Evolutionary conservation across 1,140 invertebrate species (phyloP).

Genomic region (Leucophenga varia): DNA sequence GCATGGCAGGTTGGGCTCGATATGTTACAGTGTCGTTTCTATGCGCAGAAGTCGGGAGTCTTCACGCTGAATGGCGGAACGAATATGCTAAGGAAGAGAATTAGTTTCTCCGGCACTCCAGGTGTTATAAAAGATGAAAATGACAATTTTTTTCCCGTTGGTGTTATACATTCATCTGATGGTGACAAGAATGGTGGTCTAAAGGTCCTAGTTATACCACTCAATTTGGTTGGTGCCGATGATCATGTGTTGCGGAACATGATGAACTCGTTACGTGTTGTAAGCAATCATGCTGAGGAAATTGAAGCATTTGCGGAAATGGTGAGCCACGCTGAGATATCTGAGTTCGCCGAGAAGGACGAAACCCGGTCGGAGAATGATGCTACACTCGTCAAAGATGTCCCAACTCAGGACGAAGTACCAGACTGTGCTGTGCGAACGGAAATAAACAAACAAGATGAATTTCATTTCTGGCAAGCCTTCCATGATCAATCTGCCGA

Average conservation of each 20-base stretch:
- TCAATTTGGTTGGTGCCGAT: slow-evolving; percentile 30
- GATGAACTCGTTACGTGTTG: slow-evolving; percentile 25
- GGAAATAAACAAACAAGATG: neutral
- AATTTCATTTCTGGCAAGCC: slow-evolving; percentile 11
- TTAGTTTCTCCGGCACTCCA: slow-evolving; percentile 23
- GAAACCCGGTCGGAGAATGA: neutral
- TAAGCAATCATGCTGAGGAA: slow-evolving; percentile 24
- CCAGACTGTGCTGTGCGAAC: neutral
- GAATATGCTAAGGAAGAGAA: slow-evolving; percentile 29
- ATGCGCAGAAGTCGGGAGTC: slow-evolving; percentile 17
- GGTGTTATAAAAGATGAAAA: neutral
- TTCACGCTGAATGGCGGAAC: slow-evolving; percentile 16
- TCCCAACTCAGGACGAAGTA: neutral
- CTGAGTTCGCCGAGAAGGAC: slow-evolving; percentile 21
- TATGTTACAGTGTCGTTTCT: slow-evolving; percentile 4
- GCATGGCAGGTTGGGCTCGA: no score
- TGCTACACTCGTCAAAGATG: no score
- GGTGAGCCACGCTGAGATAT: slow-evolving; percentile 28
- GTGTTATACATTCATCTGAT: slow-evolving; percentile 27
- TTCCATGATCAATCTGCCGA: slow-evolving; percentile 8
- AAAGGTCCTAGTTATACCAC: slow-evolving; percentile 46
- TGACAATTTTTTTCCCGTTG: slow-evolving; percentile 18
- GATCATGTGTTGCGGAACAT: slow-evolving; percentile 23
- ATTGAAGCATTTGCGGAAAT: slow-evolving; percentile 11
- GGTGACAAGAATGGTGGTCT: slow-evolving; percentile 18